phyloP scores from a whole-genome alignment of 1,140 invertebrate species.

The Triops longicaudatus region DNA sequence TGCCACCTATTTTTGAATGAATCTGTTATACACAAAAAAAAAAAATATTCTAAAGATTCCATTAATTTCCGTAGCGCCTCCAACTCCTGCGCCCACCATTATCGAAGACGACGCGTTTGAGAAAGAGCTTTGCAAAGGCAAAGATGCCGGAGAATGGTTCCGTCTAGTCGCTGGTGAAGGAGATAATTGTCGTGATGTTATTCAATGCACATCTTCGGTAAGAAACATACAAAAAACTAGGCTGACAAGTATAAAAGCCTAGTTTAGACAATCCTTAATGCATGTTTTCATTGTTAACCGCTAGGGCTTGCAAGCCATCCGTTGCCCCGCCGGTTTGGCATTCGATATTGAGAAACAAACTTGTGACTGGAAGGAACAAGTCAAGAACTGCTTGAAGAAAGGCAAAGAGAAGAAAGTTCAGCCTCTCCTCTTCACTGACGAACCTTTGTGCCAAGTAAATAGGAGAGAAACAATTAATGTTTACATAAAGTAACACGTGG shows the following conservation, averaged over 20 bases:
- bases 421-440: conserved; percentile 79
- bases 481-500: too few species aligned
- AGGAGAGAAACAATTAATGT: not conserved
- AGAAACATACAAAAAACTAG: conserved; percentile 22
- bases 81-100: conserved; percentile 22
- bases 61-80: not conserved
- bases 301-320: conserved; percentile 80
- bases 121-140: conserved; percentile 81
- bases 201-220: conserved; percentile 83
- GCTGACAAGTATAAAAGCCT: not conserved
- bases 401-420: conserved; percentile 83
- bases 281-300: conserved; percentile 29
- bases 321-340: conserved; percentile 83
- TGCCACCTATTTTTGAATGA: too few species aligned
- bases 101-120: conserved; percentile 60
- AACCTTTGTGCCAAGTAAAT: conserved; percentile 63
- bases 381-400: conserved; percentile 86
- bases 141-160: conserved; percentile 94
- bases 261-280: not conserved
- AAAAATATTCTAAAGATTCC: too few species aligned
- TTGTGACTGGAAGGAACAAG: conserved; percentile 88
- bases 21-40: too few species aligned
- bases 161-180: conserved; percentile 77
- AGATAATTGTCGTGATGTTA: conserved; percentile 88
- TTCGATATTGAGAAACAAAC: conserved; percentile 95